These are phyloP conservation scores for Mylabris phalerata DNA, from an alignment of 1,140 invertebrate genomes.

Conservation along the genomic window DNA sequence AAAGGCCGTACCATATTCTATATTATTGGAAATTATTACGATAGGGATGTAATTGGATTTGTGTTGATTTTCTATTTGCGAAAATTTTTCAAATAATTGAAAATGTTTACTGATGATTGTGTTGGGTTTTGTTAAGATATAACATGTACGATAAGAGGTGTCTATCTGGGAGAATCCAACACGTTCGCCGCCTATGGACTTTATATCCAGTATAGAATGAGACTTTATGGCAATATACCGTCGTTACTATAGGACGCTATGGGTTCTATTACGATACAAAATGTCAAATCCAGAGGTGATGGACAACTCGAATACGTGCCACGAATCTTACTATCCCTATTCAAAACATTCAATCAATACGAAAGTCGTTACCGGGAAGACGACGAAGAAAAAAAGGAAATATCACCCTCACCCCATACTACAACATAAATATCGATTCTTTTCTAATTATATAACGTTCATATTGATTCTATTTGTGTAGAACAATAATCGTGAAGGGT, in stretches of 20 bases:
- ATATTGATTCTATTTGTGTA: no score
- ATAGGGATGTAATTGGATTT: no score
- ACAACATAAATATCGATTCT: no score
- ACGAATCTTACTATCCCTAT: conserved; percentile 3
- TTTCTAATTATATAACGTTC: no score
- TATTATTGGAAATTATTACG: no score
- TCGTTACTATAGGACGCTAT: conserved; percentile 14
- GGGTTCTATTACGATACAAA: conserved; percentile 16
- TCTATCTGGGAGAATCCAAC: conserved; percentile 11
- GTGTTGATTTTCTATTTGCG: no score
- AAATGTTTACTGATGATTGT: no score
- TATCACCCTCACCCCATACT: no score
- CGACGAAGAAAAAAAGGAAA: no score
- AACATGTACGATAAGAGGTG: conserved; percentile 11
- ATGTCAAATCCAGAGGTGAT: conserved; percentile 14
- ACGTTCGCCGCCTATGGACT: conserved; percentile 17
- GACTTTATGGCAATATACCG: conserved; percentile 13
- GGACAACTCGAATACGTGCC: conserved; percentile 11
- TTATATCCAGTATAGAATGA: conserved; percentile 18
- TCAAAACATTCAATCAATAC: conserved; percentile 11
- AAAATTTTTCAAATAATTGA: no score
- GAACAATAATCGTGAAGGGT: no score
- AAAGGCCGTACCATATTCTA: no score
- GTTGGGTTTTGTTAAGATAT: not conserved
- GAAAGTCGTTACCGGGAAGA: not conserved